Base-by-base conservation (phyloP, 2,797 vertebrate genomes). In the Hippocampus kuda region DNA sequence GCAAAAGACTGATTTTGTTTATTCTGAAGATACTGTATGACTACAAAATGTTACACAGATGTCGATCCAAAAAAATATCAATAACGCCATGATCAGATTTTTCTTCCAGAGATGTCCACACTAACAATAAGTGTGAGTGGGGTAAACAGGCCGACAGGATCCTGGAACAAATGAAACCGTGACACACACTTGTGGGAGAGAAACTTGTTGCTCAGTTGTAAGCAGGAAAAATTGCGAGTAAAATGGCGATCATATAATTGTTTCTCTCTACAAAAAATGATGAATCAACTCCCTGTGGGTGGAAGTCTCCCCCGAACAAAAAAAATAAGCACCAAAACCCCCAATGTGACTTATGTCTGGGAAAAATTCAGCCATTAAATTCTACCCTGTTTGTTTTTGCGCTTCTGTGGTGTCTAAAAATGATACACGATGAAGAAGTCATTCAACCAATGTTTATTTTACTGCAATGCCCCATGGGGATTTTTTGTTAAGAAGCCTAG, bases 181-280 rank as follows among this genome's bases (percentile, higher is more conserved):
- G 88, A 88, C 82, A 88, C 84, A 85, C 75, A 83, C 87, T 86
- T 88, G 84, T 51, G 76, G 72, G 79, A 84, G 82, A 87, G 85
- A 85, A 81, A 88, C 81, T 73, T 80, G 82, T 76, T 79, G 83
- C 75, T 74, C 75, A 82, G 81, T 83, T 70, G 78, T 84, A 89
- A 90, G 89, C 85, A 84, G 86, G 5, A 86, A 82, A 82, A 80
- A 67, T 83, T 88, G 75, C 63, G 67, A 82, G 87, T 87, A 84
- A 81, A 86, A 86, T 87, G 81, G 85, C 82, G 76, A 76, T 82
- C 72, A 74, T 80, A 81, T 75, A 87, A 79, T 84, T 81, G 81
- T 83, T 78, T 79, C 75, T 76, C 74, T 70, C 73, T 79, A 80
- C 79, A 81, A 87, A 86, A 79, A 86, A 81, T 75, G 81, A 89